phyloP scores from a whole-genome alignment of 1,140 invertebrate species.

The Ceratitis capitata region DNA sequence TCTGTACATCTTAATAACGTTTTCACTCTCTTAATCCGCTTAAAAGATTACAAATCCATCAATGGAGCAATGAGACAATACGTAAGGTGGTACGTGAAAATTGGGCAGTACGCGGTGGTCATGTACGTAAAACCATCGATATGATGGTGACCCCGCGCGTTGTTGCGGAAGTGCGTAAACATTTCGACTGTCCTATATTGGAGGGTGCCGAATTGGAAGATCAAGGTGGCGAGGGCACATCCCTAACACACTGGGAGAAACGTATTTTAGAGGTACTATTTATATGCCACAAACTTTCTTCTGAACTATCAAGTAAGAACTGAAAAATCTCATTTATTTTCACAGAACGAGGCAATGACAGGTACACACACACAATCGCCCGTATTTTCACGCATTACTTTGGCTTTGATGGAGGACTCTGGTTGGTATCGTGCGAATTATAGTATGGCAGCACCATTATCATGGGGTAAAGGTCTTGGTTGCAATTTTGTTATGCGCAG shows the following conservation, averaged over 20 bases:
- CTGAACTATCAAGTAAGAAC: not conserved
- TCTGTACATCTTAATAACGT: not conserved
- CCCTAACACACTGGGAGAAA: slow-evolving; percentile 98
- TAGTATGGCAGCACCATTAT: slow-evolving; percentile 83
- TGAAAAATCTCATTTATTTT: slow-evolving; percentile 40
- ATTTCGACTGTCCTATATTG: slow-evolving; percentile 89
- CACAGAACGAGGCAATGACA: slow-evolving; percentile 99
- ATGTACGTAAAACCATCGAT: slow-evolving; percentile 78
- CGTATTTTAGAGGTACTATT: slow-evolving; percentile 90
- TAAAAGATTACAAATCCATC: slow-evolving; percentile 84
- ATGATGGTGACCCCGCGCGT: slow-evolving; percentile 95
- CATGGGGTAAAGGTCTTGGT: slow-evolving; percentile 91
- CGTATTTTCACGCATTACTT: slow-evolving; percentile 93
- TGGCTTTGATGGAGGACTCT: slow-evolving; percentile 98
- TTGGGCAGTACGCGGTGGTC: slow-evolving; percentile 87
- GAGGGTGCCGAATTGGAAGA: slow-evolving; percentile 98
- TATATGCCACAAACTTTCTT: no score
- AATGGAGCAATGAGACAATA: slow-evolving; percentile 93
- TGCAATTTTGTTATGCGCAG: slow-evolving; percentile 94
- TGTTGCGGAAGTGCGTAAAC: slow-evolving; percentile 82
- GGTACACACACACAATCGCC: slow-evolving; percentile 99
- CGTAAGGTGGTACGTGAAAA: slow-evolving; percentile 78
- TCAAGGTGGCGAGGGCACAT: slow-evolving; percentile 96
- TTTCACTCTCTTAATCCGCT: not conserved
- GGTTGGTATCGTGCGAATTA: slow-evolving; percentile 95